Evolutionary conservation across 2,797 vertebrate genomes (phyloP).

Genomic region (Sternotherus odoratus): DNA sequence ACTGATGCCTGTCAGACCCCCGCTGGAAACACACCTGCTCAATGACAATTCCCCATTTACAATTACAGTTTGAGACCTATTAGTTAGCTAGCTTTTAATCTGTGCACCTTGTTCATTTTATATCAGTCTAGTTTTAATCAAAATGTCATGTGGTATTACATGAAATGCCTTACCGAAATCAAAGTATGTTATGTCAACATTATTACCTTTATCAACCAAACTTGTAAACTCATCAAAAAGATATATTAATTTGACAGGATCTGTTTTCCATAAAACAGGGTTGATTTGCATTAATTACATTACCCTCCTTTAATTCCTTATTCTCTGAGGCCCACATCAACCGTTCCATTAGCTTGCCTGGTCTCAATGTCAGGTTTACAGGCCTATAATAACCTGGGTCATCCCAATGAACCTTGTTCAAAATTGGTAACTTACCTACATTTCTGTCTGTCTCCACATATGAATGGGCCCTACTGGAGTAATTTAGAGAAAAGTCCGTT

Average conservation of each 20-base stretch:
- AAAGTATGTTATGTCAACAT: not conserved
- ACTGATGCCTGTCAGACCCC: not conserved
- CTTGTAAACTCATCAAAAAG: not conserved
- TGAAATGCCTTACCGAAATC: not conserved
- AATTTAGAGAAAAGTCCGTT: not conserved
- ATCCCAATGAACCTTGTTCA: not conserved
- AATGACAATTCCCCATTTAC: not conserved
- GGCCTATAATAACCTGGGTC: not conserved
- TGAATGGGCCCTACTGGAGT: not conserved
- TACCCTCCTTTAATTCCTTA: not conserved
- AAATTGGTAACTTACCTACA: not conserved
- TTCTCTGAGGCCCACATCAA: not conserved
- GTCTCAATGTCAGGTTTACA: not conserved
- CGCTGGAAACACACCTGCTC: not conserved
- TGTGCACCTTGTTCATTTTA: not conserved
- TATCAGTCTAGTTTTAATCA: not conserved
- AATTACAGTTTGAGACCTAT: not conserved
- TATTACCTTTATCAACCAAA: not conserved
- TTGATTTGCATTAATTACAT: not conserved
- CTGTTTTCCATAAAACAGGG: not conserved
- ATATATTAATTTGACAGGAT: not conserved
- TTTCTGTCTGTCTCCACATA: not conserved
- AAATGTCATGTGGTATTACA: not conserved
- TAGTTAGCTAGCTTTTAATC: not conserved
- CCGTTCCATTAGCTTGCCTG: not conserved